Conservation (phyloP, 2,888 invertebrate species). For the Agrochola litura region DNA sequence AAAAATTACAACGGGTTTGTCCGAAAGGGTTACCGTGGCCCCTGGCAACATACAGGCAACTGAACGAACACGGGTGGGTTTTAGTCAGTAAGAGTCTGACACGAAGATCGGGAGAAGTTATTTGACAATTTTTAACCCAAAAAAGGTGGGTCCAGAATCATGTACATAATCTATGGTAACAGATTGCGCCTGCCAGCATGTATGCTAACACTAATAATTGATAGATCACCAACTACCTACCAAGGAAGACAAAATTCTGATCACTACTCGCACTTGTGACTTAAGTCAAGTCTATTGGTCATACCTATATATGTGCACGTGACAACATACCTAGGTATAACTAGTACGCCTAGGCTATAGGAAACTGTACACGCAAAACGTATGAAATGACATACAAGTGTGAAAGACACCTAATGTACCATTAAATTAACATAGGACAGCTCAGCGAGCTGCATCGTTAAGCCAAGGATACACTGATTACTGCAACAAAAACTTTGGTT, state of each 20-base stretch:
- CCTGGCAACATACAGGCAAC: too few species aligned
- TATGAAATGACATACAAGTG: constrained; percentile 55
- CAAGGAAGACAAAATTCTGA: constrained; percentile 26
- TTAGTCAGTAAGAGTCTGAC: too few species aligned
- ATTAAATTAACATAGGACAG: constrained; percentile 64
- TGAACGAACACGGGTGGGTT: too few species aligned
- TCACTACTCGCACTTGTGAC: constrained; percentile 5
- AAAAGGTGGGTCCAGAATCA: too few species aligned
- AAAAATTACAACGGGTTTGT: too few species aligned
- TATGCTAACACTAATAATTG: not conserved
- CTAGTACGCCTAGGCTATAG: constrained; percentile 30
- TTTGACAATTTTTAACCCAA: too few species aligned
- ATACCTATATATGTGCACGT: constrained; percentile 40
- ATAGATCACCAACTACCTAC: constrained; percentile 17
- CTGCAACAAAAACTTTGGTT: constrained; percentile 36
- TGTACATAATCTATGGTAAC: too few species aligned
- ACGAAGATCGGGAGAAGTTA: too few species aligned
- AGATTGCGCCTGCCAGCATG: too few species aligned
- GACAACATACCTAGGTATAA: constrained; percentile 16
- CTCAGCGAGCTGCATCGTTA: constrained; percentile 67
- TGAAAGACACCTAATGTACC: constrained; percentile 60
- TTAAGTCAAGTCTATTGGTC: constrained; percentile 18
- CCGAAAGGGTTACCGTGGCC: too few species aligned
- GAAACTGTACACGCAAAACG: constrained; percentile 51
- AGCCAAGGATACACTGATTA: constrained; percentile 51